Conservation (phyloP, 2,797 vertebrate species). For the Mastacembelus armatus region DNA sequence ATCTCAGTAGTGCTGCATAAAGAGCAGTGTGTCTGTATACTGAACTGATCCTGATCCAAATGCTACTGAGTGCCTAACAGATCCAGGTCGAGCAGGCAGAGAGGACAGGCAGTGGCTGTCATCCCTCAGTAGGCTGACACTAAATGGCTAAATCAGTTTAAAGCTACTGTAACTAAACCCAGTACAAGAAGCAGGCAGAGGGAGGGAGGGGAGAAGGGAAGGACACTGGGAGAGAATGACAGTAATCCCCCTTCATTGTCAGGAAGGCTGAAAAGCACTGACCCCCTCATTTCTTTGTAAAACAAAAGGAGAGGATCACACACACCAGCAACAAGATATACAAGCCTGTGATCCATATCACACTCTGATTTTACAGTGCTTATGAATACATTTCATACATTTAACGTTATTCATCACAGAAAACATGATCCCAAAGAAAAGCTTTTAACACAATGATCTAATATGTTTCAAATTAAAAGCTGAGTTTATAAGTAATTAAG, state of each 20-base stretch:
- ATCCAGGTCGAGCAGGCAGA: slow-evolving; percentile 39
- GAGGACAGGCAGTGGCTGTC: slow-evolving; percentile 62
- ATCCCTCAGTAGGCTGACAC: slow-evolving; percentile 68
- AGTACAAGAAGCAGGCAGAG: slow-evolving; percentile 39
- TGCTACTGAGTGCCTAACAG: slow-evolving; percentile 46
- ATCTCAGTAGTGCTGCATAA: slow-evolving; percentile 8
- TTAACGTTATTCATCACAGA: slow-evolving; percentile 8
- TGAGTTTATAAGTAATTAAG: background rate
- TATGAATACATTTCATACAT: slow-evolving; percentile 9
- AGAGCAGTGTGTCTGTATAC: slow-evolving; percentile 17
- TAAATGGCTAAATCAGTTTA: slow-evolving; percentile 78
- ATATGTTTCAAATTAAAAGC: background rate
- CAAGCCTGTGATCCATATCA: slow-evolving; percentile 28
- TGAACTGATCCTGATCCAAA: slow-evolving; percentile 31
- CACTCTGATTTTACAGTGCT: background rate
- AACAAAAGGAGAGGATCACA: slow-evolving; percentile 47
- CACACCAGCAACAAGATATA: slow-evolving; percentile 5
- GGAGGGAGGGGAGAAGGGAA: slow-evolving; percentile 27
- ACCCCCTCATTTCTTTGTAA: slow-evolving; percentile 51
- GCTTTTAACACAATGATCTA: background rate
- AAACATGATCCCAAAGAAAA: background rate
- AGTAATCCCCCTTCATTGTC: slow-evolving; percentile 66
- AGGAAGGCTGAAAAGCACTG: slow-evolving; percentile 48
- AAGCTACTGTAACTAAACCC: slow-evolving; percentile 71
- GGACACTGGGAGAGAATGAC: slow-evolving; percentile 52